These are phyloP conservation scores for Polyploca ridens DNA, from an alignment of 2,888 invertebrate species.

Conservation along the genomic window DNA sequence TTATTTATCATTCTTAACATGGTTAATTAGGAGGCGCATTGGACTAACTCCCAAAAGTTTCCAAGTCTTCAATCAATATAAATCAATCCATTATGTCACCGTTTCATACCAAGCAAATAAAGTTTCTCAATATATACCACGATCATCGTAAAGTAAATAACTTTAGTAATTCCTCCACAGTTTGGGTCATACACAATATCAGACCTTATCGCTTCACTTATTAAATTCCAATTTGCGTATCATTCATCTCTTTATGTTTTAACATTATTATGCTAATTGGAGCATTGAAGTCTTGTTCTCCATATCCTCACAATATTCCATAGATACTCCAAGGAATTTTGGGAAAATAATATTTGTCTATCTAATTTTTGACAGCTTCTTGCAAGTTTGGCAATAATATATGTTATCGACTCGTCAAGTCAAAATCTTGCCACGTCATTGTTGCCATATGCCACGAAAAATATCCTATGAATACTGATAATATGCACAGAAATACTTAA, in stretches of 20 bases:
- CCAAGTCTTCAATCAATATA: not conserved
- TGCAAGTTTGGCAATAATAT: not conserved
- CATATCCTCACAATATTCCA: not conserved
- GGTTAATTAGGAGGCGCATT: not conserved
- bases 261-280: not conserved
- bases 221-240: not conserved
- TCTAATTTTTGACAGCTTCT: not conserved
- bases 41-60: not conserved
- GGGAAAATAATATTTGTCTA: not conserved
- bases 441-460: not conserved
- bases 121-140: not conserved
- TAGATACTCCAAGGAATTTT: not conserved
- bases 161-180: not conserved
- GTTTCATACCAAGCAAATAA: not conserved
- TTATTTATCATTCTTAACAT: not conserved
- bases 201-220: not conserved
- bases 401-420: not conserved
- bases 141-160: not conserved
- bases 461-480: slow-evolving; percentile 5
- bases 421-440: not conserved
- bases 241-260: not conserved
- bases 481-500: not conserved
- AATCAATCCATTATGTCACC: not conserved
- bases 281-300: not conserved
- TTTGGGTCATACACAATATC: not conserved